A percentile compares a stretch with the other conserved stretches of the same genome.
Conservation (phyloP, 2,113 vertebrate species). For the Oreochromis aureus region DNA sequence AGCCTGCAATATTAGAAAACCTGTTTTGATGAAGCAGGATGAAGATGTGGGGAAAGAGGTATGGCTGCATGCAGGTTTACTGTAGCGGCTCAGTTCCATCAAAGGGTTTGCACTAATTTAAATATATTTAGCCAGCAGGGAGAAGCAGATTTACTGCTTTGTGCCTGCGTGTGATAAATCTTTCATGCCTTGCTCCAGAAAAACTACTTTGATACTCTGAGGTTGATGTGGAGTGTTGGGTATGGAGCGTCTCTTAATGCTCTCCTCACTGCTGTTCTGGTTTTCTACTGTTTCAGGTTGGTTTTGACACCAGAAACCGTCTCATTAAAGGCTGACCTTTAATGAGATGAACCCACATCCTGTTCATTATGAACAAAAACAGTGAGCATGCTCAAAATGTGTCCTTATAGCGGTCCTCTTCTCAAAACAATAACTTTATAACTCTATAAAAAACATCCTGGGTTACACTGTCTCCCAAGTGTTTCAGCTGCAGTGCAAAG, state of each 20-base stretch:
- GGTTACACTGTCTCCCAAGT: not conserved
- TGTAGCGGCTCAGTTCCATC: not conserved
- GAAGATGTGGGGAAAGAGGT: conserved; percentile 28
- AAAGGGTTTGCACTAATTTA: not conserved
- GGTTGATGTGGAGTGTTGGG: not conserved
- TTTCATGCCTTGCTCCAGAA: not conserved
- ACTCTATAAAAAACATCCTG: not conserved
- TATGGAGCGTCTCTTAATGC: not conserved
- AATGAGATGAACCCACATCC: not conserved
- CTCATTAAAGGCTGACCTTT: not conserved
- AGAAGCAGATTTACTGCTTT: not conserved
- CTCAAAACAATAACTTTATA: not conserved
- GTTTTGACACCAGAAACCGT: not conserved
- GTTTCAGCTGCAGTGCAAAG: conserved; percentile 77
- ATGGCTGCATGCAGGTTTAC: not conserved
- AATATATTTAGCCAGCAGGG: not conserved
- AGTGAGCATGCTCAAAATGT: not conserved
- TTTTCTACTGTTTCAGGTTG: not conserved
- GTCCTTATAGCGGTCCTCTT: fast-evolving
- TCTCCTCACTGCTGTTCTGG: not conserved
- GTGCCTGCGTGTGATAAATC: not conserved
- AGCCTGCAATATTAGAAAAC: conserved; percentile 60
- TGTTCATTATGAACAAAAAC: fast-evolving
- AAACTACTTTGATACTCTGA: not conserved
- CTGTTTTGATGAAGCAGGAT: conserved; percentile 48